These are phyloP conservation scores for Temnothorax curvispinosus DNA, from an alignment of 1,140 invertebrate genomes.

Conservation along the genomic window DNA sequence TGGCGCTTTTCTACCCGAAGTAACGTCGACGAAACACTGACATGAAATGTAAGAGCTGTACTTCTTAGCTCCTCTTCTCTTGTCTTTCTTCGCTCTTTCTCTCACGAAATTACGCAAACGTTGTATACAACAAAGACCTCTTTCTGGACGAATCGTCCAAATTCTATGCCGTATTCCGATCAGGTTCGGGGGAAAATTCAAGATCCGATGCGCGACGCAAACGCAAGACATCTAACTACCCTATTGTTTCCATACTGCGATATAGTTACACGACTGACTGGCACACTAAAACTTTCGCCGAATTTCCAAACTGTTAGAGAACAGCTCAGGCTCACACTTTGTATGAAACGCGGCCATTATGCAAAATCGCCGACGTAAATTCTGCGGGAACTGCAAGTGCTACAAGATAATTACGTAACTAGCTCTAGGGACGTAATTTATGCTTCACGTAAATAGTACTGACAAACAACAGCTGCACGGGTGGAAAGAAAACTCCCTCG, in stretches of 20 bases:
- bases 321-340: constrained; percentile 37
- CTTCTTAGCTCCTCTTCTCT: background rate
- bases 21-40: background rate
- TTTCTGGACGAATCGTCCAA: background rate
- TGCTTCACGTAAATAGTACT: constrained; percentile 15
- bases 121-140: background rate
- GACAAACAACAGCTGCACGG: constrained; percentile 8
- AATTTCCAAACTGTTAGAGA: constrained; percentile 57
- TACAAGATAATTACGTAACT: constrained; percentile 51
- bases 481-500: no score
- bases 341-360: constrained; percentile 52
- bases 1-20: background rate
- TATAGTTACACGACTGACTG: constrained; percentile 33
- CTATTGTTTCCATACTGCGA: constrained; percentile 30
- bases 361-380: constrained; percentile 51
- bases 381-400: constrained; percentile 31
- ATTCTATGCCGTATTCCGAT: background rate
- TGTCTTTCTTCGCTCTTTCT: background rate
- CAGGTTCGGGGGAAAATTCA: background rate
- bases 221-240: background rate
- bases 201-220: constrained; percentile 7
- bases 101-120: background rate
- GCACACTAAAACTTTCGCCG: constrained; percentile 43
- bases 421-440: constrained; percentile 21
- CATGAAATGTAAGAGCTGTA: background rate